Base-by-base conservation (phyloP, 1,140 invertebrate species). In the Leptopilina boulardi region DNA sequence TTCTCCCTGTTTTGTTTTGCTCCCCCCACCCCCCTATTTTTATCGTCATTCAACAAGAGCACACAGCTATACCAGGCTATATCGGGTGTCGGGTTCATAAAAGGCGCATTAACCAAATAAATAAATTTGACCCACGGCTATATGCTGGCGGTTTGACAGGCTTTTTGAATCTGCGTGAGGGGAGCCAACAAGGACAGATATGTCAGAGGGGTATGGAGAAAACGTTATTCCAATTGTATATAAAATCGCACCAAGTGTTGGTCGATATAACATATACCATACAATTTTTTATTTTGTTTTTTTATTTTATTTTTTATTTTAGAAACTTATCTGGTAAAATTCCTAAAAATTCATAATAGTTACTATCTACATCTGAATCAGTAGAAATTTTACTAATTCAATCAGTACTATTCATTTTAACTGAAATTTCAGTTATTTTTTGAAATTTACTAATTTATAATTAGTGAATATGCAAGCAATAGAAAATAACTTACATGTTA, bases 91-190 rank as follows among this genome's bases (percentile, higher is more conserved):
- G 23, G 59, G 15, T 66, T 30, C 59, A 66, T 66, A 66, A 66
- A 66, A 30, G 26, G n/a, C 23, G 59, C 59, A 66, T 66, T 66
- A 66, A 66, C 23, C 59, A 66, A 66, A 66, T 66, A 66, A 66
- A 66, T 66, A 66, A 66, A 66, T 30, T 66, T 66, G 26, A 66
- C 59, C 23, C 59, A n/a, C 23, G 26, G 59, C 59, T 66, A 30
- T 56, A 56, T 66, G 56, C 23, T 66, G 56, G 23, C 23, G 4
- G 56, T 66, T 66, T 66, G 26, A 66, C 26, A n/a, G 59, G 59
- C 23, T 34, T 66, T 66, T 3, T 30, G 11, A 66, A 66, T 30
- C 11, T 23, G n/a, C n/a, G n/a, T 38, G 26, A 26, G 59, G 23
- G 13, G 15, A 34, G 11, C 26, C 11, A 66, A 66, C 56, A 30